These are phyloP conservation scores for Eumacrocentrus americanus DNA, from an alignment of 2,888 invertebrate species.

Conservation along the genomic window DNA sequence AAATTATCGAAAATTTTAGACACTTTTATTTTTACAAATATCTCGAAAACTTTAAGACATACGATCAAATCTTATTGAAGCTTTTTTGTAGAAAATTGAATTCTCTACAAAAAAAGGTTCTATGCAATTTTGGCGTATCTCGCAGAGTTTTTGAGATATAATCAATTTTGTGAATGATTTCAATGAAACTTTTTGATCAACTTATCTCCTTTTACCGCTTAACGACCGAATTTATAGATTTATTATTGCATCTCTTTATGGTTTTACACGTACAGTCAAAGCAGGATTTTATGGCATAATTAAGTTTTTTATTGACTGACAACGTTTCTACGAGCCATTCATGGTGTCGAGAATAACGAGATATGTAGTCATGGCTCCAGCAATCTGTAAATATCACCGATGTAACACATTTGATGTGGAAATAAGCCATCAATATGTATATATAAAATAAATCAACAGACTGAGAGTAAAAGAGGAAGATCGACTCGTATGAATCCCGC, in stretches of 20 bases:
- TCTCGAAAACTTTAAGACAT: too few relatives aligned
- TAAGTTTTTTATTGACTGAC: not conserved
- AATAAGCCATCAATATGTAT: not conserved
- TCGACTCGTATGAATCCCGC: conserved; percentile 43
- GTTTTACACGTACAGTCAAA: not conserved
- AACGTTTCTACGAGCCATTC: conserved; percentile 16
- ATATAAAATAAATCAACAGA: conserved; percentile 30
- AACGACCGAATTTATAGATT: not conserved
- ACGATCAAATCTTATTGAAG: too few relatives aligned
- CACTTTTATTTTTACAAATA: too few relatives aligned
- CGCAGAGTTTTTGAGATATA: too few relatives aligned
- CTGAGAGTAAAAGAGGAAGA: conserved; percentile 43
- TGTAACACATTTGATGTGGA: not conserved
- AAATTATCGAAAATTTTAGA: too few relatives aligned
- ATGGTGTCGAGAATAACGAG: conserved; percentile 42
- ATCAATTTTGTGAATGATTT: too few relatives aligned
- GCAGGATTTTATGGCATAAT: not conserved
- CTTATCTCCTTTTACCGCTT: too few relatives aligned
- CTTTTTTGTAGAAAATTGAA: too few relatives aligned
- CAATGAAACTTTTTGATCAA: too few relatives aligned
- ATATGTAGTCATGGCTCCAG: conserved; percentile 45
- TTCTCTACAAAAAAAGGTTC: too few relatives aligned
- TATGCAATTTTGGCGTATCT: too few relatives aligned
- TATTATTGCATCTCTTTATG: not conserved
- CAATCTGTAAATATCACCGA: conserved; percentile 36